Base-by-base conservation (phyloP, 2,888 invertebrate genomes). In the Mimumesa dahlbomi region DNA sequence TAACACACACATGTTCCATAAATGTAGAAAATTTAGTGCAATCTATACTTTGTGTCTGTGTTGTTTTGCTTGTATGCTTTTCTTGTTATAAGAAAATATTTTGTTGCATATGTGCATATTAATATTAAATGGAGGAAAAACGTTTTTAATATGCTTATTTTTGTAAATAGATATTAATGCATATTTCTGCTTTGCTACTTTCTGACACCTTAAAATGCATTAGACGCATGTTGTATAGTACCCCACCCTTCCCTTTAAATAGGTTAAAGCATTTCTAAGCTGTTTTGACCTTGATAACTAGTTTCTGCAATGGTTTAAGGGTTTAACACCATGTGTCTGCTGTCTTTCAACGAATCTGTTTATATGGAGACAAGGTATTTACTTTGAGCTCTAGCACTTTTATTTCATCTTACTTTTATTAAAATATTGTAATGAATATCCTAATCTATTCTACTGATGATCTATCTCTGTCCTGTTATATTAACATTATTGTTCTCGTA, bases 351-450 rank as follows among this genome's bases (percentile, higher is more conserved):
- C 54, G 54, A 76, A 79, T 52, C 64, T 75, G 58, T 75, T 72
- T 76, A 62, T 69, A 61, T 31, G 64, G 63, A 79, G 59, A 66
- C 42, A 77, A 77, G 72, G 73, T 73, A 75, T 67, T 68, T 72
- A 71, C 70, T 66, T 42, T 63, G 48, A 49, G 46, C 34, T 59
- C 25, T 66, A 57, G 66, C 61, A 53, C 25, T 61, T 63, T 29
- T 36, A 43, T 69, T 56, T 50, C 34, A 19, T 56, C 25, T 49
- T 43, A 73, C 40, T 56, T 34, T 45, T 59, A 42, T 29, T 36
- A 1, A 18, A 18, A 18, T 42, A 58, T 25, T 22, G 45, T 16
- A 58, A 34, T 7, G 9, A 34, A 13, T 34, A 14, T 42, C 7
- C 2, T 6, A n/a, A 58, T 45, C n/a, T 43, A n/a, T 46, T 19